Evolutionary conservation across 2,113 vertebrate species (phyloP), one percentile per base, ranked within the genome.

Genomic region (Pelobates fuscus): DNA sequence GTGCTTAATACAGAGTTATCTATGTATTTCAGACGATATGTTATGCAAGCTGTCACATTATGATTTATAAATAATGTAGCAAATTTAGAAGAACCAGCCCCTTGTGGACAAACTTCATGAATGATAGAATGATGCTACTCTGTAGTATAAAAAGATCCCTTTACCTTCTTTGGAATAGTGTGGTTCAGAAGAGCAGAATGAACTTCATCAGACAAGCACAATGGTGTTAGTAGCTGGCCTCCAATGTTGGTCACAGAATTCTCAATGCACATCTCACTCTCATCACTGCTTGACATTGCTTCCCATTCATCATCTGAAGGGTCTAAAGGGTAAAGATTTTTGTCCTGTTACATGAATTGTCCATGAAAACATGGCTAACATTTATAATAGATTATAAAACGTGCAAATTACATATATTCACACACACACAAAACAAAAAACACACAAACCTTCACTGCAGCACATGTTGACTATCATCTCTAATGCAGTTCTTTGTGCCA

Each of bases 401-500:
- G 43, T 26, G 24, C 12, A 4, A 21, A 3, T 58, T 15, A 2
- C 10, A n/a, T n/a, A n/a, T n/a, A n/a, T n/a, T n/a, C n/a, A n/a
- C n/a, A n/a, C n/a, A n/a, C n/a, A n/a, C n/a, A n/a, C n/a, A n/a
- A n/a, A n/a, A n/a, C n/a, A n/a, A n/a, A n/a, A n/a, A n/a, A n/a
- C 23, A 20, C 20, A 84, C 87, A 75, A 82, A 99, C 97, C 97
- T 80, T 98, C 96, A 11, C 80, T 94, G 83, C 93, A 98, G 90
- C 96, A 98, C 95, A 99, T 94, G 86, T 99, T 99, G 84, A 98
- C 97, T 43, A 98, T 93, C 79, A 98, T 92, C 83, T 99, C 97
- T 84, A 98, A 88, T 21, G 96, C 95, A 2, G 94, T 98, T 86
- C 98, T 97, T 85, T 99, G 97, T 64, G 97, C 96, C 30, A 88